A percentile compares a stretch with the other conserved stretches of the same genome.
phyloP scores from a whole-genome alignment of 2,888 invertebrate species.

The Megalurothrips usitatus region DNA sequence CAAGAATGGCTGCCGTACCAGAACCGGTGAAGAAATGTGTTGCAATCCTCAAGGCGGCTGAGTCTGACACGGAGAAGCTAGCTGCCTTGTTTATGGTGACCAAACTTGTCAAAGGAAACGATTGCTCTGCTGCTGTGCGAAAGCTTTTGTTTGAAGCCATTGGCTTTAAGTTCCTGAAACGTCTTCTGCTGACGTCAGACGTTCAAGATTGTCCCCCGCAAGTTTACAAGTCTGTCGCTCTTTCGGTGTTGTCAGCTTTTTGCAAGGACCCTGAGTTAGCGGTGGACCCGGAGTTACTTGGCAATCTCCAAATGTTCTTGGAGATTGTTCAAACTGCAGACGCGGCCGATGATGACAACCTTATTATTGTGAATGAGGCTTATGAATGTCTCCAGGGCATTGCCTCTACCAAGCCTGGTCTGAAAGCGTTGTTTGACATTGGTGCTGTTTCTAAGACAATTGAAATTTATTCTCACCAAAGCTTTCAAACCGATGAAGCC shows the following conservation, averaged over 20 bases:
- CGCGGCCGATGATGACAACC: constrained; percentile 72
- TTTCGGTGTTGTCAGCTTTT: constrained; percentile 82
- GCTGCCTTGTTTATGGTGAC: constrained; percentile 89
- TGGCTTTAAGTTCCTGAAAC: constrained; percentile 79
- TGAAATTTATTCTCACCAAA: constrained; percentile 80
- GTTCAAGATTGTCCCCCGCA: constrained; percentile 83
- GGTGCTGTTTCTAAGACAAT: constrained; percentile 77
- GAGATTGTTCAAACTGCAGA: constrained; percentile 81
- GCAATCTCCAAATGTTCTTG: constrained; percentile 74
- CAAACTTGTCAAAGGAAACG: constrained; percentile 78
- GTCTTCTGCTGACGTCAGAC: constrained; percentile 68
- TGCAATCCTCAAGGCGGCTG: constrained; percentile 70
- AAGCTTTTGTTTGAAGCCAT: constrained; percentile 82
- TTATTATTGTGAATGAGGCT: constrained; percentile 81
- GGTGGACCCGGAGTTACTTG: constrained; percentile 76
- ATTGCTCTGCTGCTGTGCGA: constrained; percentile 68
- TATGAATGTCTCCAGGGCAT: constrained; percentile 78
- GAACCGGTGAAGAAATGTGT: constrained; percentile 82
- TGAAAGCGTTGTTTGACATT: constrained; percentile 70
- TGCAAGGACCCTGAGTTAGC: constrained; percentile 76
- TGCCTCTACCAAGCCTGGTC: constrained; percentile 71
- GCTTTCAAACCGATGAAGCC: constrained; percentile 86
- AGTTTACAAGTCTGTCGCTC: constrained; percentile 85
- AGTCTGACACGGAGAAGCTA: constrained; percentile 85
- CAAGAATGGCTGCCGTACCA: constrained; percentile 50